phyloP scores from a whole-genome alignment of 1,140 invertebrate genomes.

The Ooceraea biroi region DNA sequence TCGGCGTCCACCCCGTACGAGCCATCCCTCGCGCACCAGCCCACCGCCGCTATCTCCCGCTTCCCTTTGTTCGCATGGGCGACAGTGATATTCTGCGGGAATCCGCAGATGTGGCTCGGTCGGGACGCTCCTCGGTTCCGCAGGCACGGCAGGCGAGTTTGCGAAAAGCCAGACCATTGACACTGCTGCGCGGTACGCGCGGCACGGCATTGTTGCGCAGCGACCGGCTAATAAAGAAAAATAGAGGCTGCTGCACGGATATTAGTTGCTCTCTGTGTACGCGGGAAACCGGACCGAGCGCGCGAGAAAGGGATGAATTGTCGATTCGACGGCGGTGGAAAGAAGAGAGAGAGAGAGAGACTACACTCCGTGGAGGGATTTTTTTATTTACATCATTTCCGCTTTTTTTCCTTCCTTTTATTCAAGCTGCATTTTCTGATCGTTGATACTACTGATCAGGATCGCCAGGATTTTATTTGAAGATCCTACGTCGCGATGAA shows the following conservation, averaged over 20 bases:
- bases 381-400: constrained; percentile 49
- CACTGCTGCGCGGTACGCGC: constrained; percentile 21
- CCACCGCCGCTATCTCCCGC: constrained; percentile 17
- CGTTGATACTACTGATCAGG: background rate
- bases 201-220: constrained; percentile 47
- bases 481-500: constrained; percentile 17
- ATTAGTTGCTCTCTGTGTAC: constrained; percentile 68
- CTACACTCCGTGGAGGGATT: constrained; percentile 36
- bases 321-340: background rate
- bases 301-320: background rate
- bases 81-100: constrained; percentile 55
- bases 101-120: constrained; percentile 68
- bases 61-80: constrained; percentile 48
- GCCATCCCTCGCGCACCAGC: background rate
- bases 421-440: background rate
- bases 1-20: background rate
- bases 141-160: background rate
- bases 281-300: background rate
- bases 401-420: too few species aligned
- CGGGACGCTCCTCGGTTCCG: constrained; percentile 19
- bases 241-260: constrained; percentile 72
- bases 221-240: constrained; percentile 76
- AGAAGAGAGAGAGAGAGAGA: background rate
- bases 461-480: constrained; percentile 43
- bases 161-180: constrained; percentile 54